Conservation (phyloP, 2,888 invertebrate species). For the Tipula lateralis region DNA sequence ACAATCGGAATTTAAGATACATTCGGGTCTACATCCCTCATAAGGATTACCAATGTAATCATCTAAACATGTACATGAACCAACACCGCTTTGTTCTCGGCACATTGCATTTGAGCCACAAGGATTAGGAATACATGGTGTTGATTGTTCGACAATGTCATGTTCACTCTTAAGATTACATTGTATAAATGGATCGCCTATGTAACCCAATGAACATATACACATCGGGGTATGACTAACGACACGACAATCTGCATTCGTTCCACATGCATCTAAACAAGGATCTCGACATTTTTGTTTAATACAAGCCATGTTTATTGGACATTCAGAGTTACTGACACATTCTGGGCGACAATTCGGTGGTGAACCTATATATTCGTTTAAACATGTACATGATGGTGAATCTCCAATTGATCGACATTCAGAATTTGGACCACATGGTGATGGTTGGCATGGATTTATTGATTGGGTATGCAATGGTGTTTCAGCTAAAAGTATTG, state of each 20-base stretch:
- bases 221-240: constrained; percentile 66
- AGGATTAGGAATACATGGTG: constrained; percentile 63
- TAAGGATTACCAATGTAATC: constrained; percentile 65
- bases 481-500: constrained; percentile 41
- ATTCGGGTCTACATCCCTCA: constrained; percentile 66
- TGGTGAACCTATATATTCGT: constrained; percentile 63
- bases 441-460: constrained; percentile 63
- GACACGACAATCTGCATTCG: constrained; percentile 66
- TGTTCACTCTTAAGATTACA: constrained; percentile 45
- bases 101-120: constrained; percentile 68
- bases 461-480: constrained; percentile 39
- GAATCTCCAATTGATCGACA: constrained; percentile 59
- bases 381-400: constrained; percentile 63
- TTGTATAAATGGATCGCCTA: constrained; percentile 62
- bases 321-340: constrained; percentile 66
- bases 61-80: constrained; percentile 59
- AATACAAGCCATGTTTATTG: constrained; percentile 62
- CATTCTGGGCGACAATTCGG: constrained; percentile 72
- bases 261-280: constrained; percentile 65
- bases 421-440: constrained; percentile 62
- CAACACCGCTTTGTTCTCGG: constrained; percentile 56
- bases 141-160: constrained; percentile 32
- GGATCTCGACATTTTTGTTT: constrained; percentile 70
- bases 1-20: constrained; percentile 65
- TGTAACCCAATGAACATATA: constrained; percentile 54